phyloP scores from a whole-genome alignment of 2,888 invertebrate genomes.

The Abrostola triplasia region DNA sequence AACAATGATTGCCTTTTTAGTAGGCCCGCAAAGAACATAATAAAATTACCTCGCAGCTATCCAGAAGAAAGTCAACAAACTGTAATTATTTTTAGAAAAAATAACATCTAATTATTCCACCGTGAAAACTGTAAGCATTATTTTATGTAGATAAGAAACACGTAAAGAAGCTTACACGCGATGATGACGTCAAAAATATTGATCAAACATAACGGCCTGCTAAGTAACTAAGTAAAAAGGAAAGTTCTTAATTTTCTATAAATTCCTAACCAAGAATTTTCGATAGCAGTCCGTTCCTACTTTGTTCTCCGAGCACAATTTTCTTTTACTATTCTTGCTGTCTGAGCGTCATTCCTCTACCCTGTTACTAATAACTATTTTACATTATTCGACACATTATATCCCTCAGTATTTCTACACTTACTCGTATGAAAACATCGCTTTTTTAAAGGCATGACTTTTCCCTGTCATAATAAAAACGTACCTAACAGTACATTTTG shows the following conservation, averaged over 20 bases:
- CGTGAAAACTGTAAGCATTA: conserved; percentile 21
- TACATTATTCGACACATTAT: too few relatives aligned
- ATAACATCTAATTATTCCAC: conserved; percentile 11
- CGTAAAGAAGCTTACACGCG: conserved; percentile 41
- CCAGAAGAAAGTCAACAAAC: background rate
- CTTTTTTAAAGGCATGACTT: too few relatives aligned
- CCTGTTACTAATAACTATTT: too few relatives aligned
- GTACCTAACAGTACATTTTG: too few relatives aligned
- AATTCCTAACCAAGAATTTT: conserved; percentile 1
- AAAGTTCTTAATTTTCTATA: conserved; percentile 20
- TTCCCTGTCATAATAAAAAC: too few relatives aligned
- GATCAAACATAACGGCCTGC: conserved; percentile 36
- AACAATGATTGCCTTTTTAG: too few relatives aligned
- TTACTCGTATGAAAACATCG: too few relatives aligned
- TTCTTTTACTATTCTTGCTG: too few relatives aligned
- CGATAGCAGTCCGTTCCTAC: background rate
- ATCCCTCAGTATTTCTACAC: too few relatives aligned
- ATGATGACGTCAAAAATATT: conserved; percentile 36
- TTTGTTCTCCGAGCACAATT: background rate
- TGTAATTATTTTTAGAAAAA: conserved; percentile 4
- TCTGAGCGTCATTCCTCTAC: too few relatives aligned
- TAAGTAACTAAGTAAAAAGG: conserved; percentile 18
- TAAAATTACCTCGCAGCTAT: background rate
- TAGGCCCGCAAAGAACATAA: too few relatives aligned
- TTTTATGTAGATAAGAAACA: conserved; percentile 33